These are phyloP conservation scores for Pseudomyrmex flavicornis DNA, from an alignment of 1,140 invertebrate genomes.

Conservation along the genomic window DNA sequence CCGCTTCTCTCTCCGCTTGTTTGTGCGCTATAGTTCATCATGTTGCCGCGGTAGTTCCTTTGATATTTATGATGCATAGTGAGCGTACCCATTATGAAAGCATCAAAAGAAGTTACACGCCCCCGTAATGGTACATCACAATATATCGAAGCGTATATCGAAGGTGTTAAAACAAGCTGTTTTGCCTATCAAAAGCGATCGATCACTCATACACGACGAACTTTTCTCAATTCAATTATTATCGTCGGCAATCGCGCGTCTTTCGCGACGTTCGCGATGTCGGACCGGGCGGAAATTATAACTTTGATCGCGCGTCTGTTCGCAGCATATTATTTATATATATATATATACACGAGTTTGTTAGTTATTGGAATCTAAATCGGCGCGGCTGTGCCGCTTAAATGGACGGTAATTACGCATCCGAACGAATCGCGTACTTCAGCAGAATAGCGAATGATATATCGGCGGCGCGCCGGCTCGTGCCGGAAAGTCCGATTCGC, in stretches of 20 bases:
- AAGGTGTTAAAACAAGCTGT: constrained; percentile 1
- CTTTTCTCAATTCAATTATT: constrained; percentile 16
- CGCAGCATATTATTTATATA: neutral
- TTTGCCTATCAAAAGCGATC: constrained; percentile 19
- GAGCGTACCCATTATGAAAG: neutral
- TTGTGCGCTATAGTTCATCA: neutral
- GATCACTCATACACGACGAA: constrained; percentile 16
- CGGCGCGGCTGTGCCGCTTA: constrained; percentile 51
- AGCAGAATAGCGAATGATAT: constrained; percentile 63
- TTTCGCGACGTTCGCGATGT: constrained; percentile 14
- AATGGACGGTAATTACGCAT: constrained; percentile 73
- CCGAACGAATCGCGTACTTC: constrained; percentile 62
- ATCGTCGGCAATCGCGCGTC: neutral
- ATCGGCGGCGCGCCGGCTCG: constrained; percentile 30
- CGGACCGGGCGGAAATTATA: constrained; percentile 36
- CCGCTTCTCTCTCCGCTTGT: neutral
- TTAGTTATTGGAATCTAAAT: constrained; percentile 70
- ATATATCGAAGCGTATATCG: neutral
- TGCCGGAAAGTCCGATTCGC: constrained; percentile 63
- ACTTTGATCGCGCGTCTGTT: constrained; percentile 17
- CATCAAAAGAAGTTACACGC: neutral
- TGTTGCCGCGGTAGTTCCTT: neutral
- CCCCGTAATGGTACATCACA: neutral
- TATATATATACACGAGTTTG: too few relatives aligned
- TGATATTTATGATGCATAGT: constrained; percentile 27